Conservation (phyloP, 2,888 invertebrate species). For the Melanchra persicariae region DNA sequence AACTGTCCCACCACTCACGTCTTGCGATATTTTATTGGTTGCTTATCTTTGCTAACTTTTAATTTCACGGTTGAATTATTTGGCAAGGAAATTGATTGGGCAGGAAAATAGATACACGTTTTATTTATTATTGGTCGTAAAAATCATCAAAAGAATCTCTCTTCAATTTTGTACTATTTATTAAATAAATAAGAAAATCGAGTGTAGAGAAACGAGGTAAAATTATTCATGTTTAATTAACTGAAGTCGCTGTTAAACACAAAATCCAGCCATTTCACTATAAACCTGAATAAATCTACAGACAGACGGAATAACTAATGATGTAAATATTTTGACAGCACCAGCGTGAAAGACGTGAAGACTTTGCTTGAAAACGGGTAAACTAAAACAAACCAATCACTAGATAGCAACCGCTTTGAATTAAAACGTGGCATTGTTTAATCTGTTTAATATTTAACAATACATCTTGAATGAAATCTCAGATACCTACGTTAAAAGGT, state of each 20-base stretch:
- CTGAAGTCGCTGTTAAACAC: constrained; percentile 20
- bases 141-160: not conserved
- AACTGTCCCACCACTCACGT: constrained; percentile 76
- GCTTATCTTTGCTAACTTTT: constrained; percentile 70
- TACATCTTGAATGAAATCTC: constrained; percentile 51
- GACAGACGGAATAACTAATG: constrained; percentile 49
- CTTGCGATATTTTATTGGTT: constrained; percentile 78
- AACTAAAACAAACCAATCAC: constrained; percentile 52
- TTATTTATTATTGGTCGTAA: not conserved
- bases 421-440: constrained; percentile 54
- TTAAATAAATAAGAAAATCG: not conserved
- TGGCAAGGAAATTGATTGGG: constrained; percentile 20
- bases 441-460: constrained; percentile 57
- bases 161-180: not conserved
- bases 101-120: not conserved
- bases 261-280: constrained; percentile 41
- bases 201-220: not conserved
- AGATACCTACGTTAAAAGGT: constrained; percentile 50
- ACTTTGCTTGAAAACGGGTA: constrained; percentile 35
- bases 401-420: constrained; percentile 39
- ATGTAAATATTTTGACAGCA: constrained; percentile 54
- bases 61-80: constrained; percentile 57
- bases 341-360: constrained; percentile 36
- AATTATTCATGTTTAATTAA: constrained; percentile 15
- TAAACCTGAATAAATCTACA: constrained; percentile 35